phyloP scores from a whole-genome alignment of 2,888 invertebrate genomes.

The Esperia sulphurella region DNA sequence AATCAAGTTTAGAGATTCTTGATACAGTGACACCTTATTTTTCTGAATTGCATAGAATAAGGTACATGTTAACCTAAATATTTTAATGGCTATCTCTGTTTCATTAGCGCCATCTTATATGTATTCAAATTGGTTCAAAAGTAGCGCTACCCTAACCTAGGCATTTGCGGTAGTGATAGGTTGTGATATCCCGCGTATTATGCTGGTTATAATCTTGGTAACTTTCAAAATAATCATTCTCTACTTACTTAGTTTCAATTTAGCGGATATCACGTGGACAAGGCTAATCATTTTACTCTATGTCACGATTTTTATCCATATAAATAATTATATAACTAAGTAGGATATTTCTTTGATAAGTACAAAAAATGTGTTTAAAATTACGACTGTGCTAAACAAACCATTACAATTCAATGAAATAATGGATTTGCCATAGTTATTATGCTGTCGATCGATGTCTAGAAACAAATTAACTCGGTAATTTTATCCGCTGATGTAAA shows the following conservation, averaged over 20 bases:
- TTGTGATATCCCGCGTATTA: too few species aligned
- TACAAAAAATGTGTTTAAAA: not conserved
- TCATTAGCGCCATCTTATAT: too few species aligned
- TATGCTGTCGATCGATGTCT: not conserved
- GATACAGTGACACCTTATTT: too few species aligned
- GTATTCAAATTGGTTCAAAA: too few species aligned
- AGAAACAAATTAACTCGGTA: not conserved
- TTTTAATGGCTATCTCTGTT: too few species aligned
- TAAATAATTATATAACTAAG: not conserved
- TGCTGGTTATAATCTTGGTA: too few species aligned
- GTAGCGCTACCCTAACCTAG: too few species aligned
- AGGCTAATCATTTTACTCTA: not conserved
- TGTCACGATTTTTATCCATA: not conserved
- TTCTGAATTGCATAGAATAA: too few species aligned
- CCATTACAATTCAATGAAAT: conserved; percentile 3
- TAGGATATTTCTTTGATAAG: not conserved
- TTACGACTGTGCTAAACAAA: conserved; percentile 1
- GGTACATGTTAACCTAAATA: too few species aligned
- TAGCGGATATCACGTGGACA: not conserved
- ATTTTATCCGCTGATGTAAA: conserved; percentile 31
- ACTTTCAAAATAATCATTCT: not conserved
- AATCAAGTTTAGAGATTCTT: too few species aligned
- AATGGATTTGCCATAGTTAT: conserved; percentile 1
- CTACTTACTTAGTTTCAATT: not conserved
- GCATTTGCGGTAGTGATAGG: too few species aligned